Conservation (phyloP, 2,113 vertebrate species). For the Erpornis zantholeuca region DNA sequence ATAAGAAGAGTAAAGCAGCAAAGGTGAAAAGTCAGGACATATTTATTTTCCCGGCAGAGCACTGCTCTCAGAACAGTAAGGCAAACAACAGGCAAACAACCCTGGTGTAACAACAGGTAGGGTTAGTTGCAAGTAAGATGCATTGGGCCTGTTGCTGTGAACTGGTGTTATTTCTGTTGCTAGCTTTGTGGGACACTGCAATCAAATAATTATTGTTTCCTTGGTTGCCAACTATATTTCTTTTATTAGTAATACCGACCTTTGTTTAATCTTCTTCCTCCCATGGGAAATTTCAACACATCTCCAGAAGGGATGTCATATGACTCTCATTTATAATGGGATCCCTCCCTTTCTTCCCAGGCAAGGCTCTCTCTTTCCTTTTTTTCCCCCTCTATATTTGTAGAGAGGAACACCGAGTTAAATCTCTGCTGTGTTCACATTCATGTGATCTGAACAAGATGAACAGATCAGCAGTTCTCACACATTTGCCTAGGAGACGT, state of each 20-base stretch:
- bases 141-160: not conserved
- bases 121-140: not conserved
- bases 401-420: conserved; percentile 3
- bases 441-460: conserved; percentile 4
- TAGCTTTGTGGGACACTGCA: conserved; percentile 5
- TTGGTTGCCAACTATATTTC: conserved; percentile 36
- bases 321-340: conserved; percentile 52
- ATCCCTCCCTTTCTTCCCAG: conserved; percentile 49
- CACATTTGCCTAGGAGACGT: not conserved
- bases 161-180: conserved; percentile 15
- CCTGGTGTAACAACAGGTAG: not conserved
- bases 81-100: not conserved
- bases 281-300: conserved; percentile 63
- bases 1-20: not conserved
- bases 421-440: conserved; percentile 30
- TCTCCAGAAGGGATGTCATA: conserved; percentile 30
- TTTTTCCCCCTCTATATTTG: not conserved
- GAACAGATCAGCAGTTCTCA: conserved; percentile 50
- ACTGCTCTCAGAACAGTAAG: not conserved
- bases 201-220: conserved; percentile 57
- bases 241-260: conserved; percentile 52
- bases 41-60: not conserved
- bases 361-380: not conserved
- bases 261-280: conserved; percentile 62
- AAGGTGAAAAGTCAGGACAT: not conserved